phyloP scores from a whole-genome alignment of 1,140 invertebrate genomes.

The Lordiphosa collinella region DNA sequence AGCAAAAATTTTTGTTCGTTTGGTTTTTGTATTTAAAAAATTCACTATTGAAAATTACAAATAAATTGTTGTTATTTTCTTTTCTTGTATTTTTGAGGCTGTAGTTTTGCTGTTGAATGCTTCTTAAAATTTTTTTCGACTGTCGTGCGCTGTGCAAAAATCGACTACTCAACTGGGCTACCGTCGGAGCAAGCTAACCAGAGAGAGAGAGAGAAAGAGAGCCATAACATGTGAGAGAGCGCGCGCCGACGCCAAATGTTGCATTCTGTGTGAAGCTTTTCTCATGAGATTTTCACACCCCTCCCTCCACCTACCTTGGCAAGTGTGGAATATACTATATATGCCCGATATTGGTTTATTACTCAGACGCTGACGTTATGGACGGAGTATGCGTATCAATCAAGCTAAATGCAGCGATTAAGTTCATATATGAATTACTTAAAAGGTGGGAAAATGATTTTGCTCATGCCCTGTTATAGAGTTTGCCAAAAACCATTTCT shows the following conservation, averaged over 20 bases:
- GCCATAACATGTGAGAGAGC: neutral
- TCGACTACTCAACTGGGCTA: slow-evolving; percentile 50
- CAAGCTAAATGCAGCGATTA: slow-evolving; percentile 28
- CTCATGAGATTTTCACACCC: slow-evolving; percentile 26
- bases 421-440: slow-evolving; percentile 35
- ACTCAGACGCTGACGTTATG: slow-evolving; percentile 56
- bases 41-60: slow-evolving; percentile 11
- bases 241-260: slow-evolving; percentile 53
- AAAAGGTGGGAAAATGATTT: neutral
- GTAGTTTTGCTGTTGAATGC: slow-evolving; percentile 52
- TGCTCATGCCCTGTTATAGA: too few relatives aligned
- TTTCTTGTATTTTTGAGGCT: slow-evolving; percentile 26
- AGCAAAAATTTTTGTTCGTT: slow-evolving; percentile 19
- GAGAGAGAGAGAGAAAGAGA: slow-evolving; percentile 19
- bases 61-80: slow-evolving; percentile 22
- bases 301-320: too few relatives aligned
- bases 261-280: slow-evolving; percentile 58
- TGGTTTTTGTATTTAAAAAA: slow-evolving; percentile 8
- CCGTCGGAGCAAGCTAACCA: neutral
- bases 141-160: slow-evolving; percentile 62
- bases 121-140: slow-evolving; percentile 64
- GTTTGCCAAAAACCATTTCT: slow-evolving; percentile 11
- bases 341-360: slow-evolving; percentile 34
- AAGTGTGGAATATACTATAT: too few relatives aligned
- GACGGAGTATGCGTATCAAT: slow-evolving; percentile 27